These are phyloP conservation scores for Hyperopisus bebe DNA, from an alignment of 2,113 vertebrate genomes.

Conservation along the genomic window DNA sequence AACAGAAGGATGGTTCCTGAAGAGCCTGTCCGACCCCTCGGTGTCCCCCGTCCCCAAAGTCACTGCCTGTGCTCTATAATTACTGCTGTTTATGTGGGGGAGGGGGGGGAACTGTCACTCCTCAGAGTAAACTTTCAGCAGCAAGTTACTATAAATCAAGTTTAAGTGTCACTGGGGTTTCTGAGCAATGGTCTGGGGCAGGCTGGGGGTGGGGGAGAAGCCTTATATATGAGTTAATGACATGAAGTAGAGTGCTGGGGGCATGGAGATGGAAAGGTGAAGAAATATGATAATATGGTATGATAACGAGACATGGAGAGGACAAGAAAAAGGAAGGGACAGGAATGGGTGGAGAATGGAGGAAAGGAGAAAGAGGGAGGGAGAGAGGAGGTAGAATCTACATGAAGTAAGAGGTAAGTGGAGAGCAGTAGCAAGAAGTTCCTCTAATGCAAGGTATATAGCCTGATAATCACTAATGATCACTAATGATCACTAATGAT, in stretches of 20 bases:
- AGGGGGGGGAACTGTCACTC: constrained; percentile 12
- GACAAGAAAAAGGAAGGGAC: not conserved
- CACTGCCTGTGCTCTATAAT: constrained; percentile 47
- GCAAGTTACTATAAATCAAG: constrained; percentile 2
- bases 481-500: not conserved
- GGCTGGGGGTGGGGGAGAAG: not conserved
- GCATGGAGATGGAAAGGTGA: constrained; percentile 28
- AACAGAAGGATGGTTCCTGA: not conserved
- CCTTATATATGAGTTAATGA: constrained; percentile 17
- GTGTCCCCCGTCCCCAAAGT: not conserved
- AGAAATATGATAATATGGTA: not conserved
- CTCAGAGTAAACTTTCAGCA: not conserved
- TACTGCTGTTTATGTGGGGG: constrained; percentile 57
- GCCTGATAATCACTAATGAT: not conserved
- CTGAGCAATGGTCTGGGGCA: not conserved
- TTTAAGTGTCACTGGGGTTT: not conserved
- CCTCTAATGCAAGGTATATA: not conserved
- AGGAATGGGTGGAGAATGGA: not conserved
- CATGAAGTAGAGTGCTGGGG: constrained; percentile 10
- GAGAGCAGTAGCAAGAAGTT: not conserved
- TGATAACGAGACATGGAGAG: not conserved
- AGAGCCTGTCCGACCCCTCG: not conserved
- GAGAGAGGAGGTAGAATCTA: not conserved
- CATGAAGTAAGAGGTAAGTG: not conserved
- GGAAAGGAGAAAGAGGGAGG: not conserved